Evolutionary conservation across 1,140 invertebrate genomes (phyloP).

Genomic region (Semibalanus balanoides): DNA sequence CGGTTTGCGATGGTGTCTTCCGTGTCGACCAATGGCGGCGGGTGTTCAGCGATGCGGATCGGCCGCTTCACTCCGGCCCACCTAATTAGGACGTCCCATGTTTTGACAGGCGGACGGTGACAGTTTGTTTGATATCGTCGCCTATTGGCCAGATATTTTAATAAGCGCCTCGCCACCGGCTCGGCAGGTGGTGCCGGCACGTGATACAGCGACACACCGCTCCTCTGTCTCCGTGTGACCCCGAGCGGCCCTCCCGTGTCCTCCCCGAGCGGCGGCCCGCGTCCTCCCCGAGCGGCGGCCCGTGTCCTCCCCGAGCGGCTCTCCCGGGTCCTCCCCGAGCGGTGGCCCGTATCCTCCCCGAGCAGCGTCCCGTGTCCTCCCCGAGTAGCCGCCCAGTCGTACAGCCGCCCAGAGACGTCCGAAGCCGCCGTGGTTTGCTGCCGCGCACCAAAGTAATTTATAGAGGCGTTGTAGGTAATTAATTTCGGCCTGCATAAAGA

Average conservation of each 20-base stretch:
- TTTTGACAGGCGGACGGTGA: background rate
- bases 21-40: background rate
- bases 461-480: background rate
- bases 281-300: no score
- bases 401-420: background rate
- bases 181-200: background rate
- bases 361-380: no score
- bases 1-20: background rate
- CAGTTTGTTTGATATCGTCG: background rate
- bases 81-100: background rate
- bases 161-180: background rate
- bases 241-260: no score
- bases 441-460: background rate
- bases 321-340: no score
- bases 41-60: background rate
- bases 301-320: no score
- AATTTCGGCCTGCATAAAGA: background rate
- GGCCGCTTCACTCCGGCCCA: no score
- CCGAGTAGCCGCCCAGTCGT: no score
- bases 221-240: no score
- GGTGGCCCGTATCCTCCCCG: no score
- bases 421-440: no score
- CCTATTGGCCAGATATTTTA: background rate
- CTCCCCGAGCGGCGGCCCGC: no score
- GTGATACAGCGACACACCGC: no score